A percentile compares a stretch with the other conserved stretches of the same genome.
These are phyloP conservation scores for Semicossyphus pulcher DNA, from an alignment of 2,113 vertebrate genomes.

Conservation along the genomic window DNA sequence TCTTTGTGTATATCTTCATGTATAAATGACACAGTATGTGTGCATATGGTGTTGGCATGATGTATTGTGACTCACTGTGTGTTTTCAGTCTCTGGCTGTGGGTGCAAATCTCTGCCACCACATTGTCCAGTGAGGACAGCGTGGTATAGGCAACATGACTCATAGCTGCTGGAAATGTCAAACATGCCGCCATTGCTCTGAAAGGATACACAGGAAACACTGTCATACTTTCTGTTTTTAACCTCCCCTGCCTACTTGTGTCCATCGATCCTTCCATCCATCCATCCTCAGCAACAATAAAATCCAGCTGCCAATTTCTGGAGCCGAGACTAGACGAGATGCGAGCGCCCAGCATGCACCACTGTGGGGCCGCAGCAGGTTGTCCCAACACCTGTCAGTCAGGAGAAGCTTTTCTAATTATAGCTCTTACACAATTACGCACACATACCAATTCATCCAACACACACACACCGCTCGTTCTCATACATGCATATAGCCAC, in stretches of 20 bases:
- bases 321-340: conserved; percentile 11
- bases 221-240: conserved; percentile 34
- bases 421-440: conserved; percentile 38
- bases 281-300: background rate
- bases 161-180: conserved; percentile 63
- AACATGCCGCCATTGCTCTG: conserved; percentile 25
- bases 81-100: conserved; percentile 45
- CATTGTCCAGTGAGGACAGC: conserved; percentile 43
- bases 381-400: conserved; percentile 62
- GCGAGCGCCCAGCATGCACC: conserved; percentile 40
- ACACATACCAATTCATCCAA: conserved; percentile 15
- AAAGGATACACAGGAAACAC: conserved; percentile 42
- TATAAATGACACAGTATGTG: no score
- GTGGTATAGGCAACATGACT: conserved; percentile 48
- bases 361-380: conserved; percentile 47
- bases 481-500: background rate
- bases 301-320: conserved; percentile 32
- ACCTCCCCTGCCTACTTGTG: conserved; percentile 1
- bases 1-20: background rate
- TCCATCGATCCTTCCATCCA: background rate
- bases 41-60: conserved; percentile 7
- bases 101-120: conserved; percentile 47
- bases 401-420: conserved; percentile 41
- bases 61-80: conserved; percentile 45
- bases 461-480: background rate